Evolutionary conservation across 2,888 invertebrate species (phyloP).

Genomic region (Drosophila rellima): DNA sequence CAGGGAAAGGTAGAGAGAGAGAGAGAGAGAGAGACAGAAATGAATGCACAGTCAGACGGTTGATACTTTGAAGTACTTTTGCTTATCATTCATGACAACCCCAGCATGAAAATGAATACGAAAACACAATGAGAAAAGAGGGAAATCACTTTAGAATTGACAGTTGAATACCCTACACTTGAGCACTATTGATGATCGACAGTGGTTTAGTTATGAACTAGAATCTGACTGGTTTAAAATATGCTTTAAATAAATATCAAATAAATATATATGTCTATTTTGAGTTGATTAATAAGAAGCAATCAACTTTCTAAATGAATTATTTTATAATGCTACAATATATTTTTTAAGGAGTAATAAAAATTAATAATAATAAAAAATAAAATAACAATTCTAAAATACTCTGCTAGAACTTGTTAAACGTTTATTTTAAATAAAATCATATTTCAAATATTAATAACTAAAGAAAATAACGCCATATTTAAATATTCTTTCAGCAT

Average conservation of each 20-base stretch:
- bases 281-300: too few species aligned
- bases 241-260: neutral
- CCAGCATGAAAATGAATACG: slow-evolving; percentile 44
- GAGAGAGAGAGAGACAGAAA: neutral
- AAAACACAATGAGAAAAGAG: slow-evolving; percentile 4
- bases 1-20: neutral
- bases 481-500: neutral
- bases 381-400: neutral
- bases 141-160: neutral
- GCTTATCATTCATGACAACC: slow-evolving; percentile 64
- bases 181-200: neutral
- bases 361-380: too few species aligned
- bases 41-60: slow-evolving; percentile 18
- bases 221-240: neutral
- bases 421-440: too few species aligned
- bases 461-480: too few species aligned
- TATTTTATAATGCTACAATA: too few species aligned
- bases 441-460: too few species aligned
- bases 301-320: too few species aligned
- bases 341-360: too few species aligned
- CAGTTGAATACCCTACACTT: slow-evolving; percentile 7
- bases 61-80: slow-evolving; percentile 52
- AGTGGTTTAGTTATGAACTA: neutral
- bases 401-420: neutral
- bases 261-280: too few species aligned